Base-by-base conservation (phyloP, 2,888 invertebrate genomes). In the Lochmaea capreae region DNA sequence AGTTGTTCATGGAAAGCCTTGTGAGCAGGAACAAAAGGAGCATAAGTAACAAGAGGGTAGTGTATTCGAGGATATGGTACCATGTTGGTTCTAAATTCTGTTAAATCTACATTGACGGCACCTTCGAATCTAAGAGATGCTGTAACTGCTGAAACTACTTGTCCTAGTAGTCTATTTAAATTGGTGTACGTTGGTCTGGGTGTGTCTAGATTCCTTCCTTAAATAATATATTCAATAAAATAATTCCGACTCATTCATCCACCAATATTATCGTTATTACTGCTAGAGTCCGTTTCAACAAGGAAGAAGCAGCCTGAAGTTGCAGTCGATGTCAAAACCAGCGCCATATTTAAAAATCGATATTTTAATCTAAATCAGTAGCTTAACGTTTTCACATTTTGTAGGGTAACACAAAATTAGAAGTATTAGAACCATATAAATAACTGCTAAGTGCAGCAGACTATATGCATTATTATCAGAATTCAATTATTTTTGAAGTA, bases 31-130 rank as follows among this genome's bases (percentile, higher is more conserved):
- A 93, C 87, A 57, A 94, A 88, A 0, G 94, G 94, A 0, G 94
- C 91, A 87, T 91, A 96, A 49, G 92, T 94, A 77, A 94, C 89
- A 65, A 96, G 86, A 0, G 96, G 95, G 85, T 94, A 97, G 84
- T 97, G 96, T 71, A 97, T 94, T 83, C 97, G 90, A 0, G 96
- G 95, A 86, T 94, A 97, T 0, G 97, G 96, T 46, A 96, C 93
- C 72, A 95, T 86, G 83, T 95, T 95, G 1, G 94, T 95, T 84
- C 93, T 91, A 82, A 96, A 93, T 84, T 96, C 95, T 10, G 91
- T 90, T 63, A 96, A 87, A 80, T 90, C 90, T 0, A 93, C 90
- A 80, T 92, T 93, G 26, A 91, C 84, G 1, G 91, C 89, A 0
- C 93, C 93, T 81, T 92, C 90, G 79, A 93, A 94, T 74, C 94